Evolutionary conservation across 2,888 invertebrate species (phyloP).

Genomic region (Eustalomyia histrio): DNA sequence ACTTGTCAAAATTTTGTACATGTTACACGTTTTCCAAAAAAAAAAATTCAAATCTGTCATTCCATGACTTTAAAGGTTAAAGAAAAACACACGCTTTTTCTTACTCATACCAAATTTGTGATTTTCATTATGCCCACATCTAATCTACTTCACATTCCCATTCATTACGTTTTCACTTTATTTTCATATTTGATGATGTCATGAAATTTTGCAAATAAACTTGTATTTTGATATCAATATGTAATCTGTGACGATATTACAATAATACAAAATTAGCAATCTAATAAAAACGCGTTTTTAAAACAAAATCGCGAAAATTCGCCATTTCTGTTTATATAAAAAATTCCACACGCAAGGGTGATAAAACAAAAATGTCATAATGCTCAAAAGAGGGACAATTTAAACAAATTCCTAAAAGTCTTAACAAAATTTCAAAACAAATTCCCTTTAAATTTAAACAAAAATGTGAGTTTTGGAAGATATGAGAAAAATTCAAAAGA

Average conservation of each 20-base stretch:
- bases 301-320: no score
- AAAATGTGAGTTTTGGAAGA: no score
- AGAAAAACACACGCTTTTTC: conserved; percentile 5
- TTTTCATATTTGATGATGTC: conserved; percentile 57
- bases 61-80: background rate
- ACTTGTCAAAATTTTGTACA: no score
- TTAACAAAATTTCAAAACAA: no score
- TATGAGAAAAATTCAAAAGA: no score
- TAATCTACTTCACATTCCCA: conserved; percentile 6
- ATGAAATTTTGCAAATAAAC: conserved; percentile 39
- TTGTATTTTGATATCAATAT: conserved; percentile 35
- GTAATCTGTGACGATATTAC: conserved; percentile 41
- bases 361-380: no score
- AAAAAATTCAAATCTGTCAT: no score
- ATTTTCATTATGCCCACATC: conserved; percentile 46
- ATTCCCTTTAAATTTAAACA: no score
- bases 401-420: no score
- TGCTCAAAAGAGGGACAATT: no score
- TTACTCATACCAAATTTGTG: conserved; percentile 41
- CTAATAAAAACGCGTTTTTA: background rate
- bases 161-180: conserved; percentile 44
- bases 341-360: no score
- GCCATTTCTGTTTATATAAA: no score
- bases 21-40: background rate
- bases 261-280: conserved; percentile 9